phyloP scores from a whole-genome alignment of 2,888 invertebrate genomes.

The Rhorus exstirpatorius region DNA sequence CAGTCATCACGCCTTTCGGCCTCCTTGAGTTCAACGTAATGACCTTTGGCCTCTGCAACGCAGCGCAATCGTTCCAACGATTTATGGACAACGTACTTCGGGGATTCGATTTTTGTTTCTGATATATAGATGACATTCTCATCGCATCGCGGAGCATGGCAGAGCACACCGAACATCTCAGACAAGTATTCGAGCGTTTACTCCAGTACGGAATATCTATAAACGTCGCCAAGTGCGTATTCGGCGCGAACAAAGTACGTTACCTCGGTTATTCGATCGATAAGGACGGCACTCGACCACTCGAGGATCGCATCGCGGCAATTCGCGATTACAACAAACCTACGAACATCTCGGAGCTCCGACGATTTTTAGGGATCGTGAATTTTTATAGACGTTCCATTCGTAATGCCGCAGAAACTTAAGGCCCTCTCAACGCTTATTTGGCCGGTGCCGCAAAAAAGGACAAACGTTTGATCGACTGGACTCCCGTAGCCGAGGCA shows the following conservation, averaged over 20 bases:
- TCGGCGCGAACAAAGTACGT: constrained; percentile 20
- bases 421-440: constrained; percentile 32
- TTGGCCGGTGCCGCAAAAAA: constrained; percentile 52
- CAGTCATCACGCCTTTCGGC: background rate
- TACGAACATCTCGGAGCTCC: constrained; percentile 45
- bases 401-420: constrained; percentile 42
- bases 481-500: constrained; percentile 53
- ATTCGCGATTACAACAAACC: constrained; percentile 56
- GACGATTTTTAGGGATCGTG: constrained; percentile 37
- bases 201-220: constrained; percentile 72
- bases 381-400: constrained; percentile 55
- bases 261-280: constrained; percentile 63
- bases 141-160: background rate
- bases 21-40: background rate
- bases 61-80: background rate
- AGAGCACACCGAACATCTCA: background rate
- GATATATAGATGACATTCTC: background rate
- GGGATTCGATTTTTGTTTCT: background rate
- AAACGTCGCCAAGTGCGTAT: constrained; percentile 72
- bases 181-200: constrained; percentile 4
- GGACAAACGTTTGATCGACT: constrained; percentile 55
- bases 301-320: constrained; percentile 60
- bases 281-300: constrained; percentile 55
- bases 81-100: constrained; percentile 1
- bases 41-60: constrained; percentile 10